Conservation (phyloP, 2,797 vertebrate genomes). For the Hoplostethus mediterraneus region DNA sequence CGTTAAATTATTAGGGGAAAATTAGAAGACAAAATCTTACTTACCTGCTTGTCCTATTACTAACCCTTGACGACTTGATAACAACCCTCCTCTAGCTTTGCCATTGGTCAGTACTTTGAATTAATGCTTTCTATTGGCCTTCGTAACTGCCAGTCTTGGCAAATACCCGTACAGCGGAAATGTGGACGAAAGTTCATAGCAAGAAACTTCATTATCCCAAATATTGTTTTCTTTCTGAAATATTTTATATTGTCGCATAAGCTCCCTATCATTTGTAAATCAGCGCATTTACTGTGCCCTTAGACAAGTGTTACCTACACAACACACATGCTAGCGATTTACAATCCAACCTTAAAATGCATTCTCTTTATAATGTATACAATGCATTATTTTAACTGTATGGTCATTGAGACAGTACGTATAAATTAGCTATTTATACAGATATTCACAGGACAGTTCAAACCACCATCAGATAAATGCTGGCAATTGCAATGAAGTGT, state of each 20-base stretch:
- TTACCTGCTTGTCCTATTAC: slow-evolving; percentile 82
- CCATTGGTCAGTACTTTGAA: slow-evolving; percentile 64
- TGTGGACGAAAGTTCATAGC: slow-evolving; percentile 79
- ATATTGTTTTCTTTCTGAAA: slow-evolving; percentile 52
- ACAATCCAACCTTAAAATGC: slow-evolving; percentile 33
- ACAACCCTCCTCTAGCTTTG: slow-evolving; percentile 47
- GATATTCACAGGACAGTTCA: not conserved
- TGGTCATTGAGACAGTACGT: slow-evolving; percentile 8
- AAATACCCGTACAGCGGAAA: slow-evolving; percentile 83
- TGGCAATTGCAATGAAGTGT: not conserved
- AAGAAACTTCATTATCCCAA: slow-evolving; percentile 74
- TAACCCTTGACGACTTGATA: slow-evolving; percentile 75
- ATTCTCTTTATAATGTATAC: slow-evolving; percentile 40
- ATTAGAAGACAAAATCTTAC: slow-evolving; percentile 78
- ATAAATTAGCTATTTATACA: not conserved
- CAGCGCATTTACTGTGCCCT: not conserved
- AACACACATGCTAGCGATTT: slow-evolving; percentile 59
- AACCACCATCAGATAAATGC: not conserved
- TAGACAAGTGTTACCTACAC: slow-evolving; percentile 11
- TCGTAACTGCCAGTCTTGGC: slow-evolving; percentile 39
- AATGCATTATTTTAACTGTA: slow-evolving; percentile 27
- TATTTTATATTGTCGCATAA: not conserved
- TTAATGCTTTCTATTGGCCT: slow-evolving; percentile 62
- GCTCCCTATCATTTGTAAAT: not conserved
- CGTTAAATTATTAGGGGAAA: slow-evolving; percentile 55